A percentile compares a stretch with the other conserved stretches of the same genome.
Conservation (phyloP, 2,113 vertebrate genomes). For the Hipposideros armiger region DNA sequence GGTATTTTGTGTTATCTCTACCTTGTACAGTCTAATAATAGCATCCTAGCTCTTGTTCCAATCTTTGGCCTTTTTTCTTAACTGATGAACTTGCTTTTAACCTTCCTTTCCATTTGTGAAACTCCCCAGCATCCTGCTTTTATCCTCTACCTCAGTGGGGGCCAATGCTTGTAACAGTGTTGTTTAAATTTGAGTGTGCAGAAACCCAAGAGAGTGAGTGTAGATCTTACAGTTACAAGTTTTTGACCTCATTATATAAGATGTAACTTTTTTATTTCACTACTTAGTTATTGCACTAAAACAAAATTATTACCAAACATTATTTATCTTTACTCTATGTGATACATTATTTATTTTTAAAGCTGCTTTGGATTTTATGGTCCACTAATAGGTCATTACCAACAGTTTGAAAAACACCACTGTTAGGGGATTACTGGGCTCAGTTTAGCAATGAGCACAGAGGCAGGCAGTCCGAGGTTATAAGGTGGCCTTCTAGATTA, state of each 20-base stretch:
- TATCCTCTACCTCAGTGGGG: background rate
- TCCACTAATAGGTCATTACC: background rate
- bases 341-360: conserved; percentile 13
- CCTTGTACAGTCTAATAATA: background rate
- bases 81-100: conserved; percentile 18
- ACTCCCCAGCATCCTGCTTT: background rate
- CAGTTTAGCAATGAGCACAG: background rate
- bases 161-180: background rate
- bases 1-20: conserved; percentile 18
- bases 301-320: background rate
- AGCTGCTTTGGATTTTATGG: conserved; percentile 27
- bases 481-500: background rate
- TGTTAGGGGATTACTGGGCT: background rate
- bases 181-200: background rate
- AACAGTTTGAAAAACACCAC: background rate
- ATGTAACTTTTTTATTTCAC: conserved; percentile 24
- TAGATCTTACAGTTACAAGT: background rate
- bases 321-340: background rate
- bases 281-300: conserved; percentile 25
- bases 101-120: conserved; percentile 22
- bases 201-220: background rate
- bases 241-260: background rate
- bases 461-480: background rate
- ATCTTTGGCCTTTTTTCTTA: background rate
- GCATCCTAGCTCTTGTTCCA: background rate